phyloP scores from a whole-genome alignment of 2,113 vertebrate species.

The Rhegmatorhina hoffmannsi region DNA sequence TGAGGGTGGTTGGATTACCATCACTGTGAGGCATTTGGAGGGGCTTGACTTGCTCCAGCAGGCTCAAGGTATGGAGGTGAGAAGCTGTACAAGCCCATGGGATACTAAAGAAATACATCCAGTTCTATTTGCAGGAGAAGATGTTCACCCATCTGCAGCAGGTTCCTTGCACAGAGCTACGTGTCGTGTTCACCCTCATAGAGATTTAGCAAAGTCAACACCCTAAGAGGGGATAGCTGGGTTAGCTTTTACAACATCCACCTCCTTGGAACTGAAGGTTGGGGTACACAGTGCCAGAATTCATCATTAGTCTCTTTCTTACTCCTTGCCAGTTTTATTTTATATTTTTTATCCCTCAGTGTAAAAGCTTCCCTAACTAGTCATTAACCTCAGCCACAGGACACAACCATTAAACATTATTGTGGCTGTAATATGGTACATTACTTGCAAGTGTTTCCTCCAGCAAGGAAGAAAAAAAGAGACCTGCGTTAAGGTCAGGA shows the following conservation, averaged over 20 bases:
- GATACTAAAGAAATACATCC: neutral
- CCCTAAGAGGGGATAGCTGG: neutral
- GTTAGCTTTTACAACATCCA: neutral
- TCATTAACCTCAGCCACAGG: constrained; percentile 55
- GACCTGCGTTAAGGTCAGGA: neutral
- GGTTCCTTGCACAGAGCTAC: neutral
- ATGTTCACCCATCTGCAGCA: neutral
- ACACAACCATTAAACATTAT: constrained; percentile 57
- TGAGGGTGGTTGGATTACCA: neutral
- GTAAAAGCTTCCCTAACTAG: constrained; percentile 38
- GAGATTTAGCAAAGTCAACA: neutral
- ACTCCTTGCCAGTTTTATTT: neutral
- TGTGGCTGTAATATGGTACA: constrained; percentile 51
- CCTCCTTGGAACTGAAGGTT: neutral
- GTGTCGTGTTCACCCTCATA: neutral
- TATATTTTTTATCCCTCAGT: neutral
- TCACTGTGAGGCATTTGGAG: rapidly evolving
- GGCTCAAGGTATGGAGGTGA: neutral
- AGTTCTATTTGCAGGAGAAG: neutral
- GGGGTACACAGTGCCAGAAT: neutral
- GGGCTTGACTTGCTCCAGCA: neutral
- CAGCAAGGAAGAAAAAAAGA: neutral
- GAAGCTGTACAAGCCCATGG: neutral
- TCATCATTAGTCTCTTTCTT: neutral
- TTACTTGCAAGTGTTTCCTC: constrained; percentile 37